Base-by-base conservation (phyloP, 2,888 invertebrate genomes). In the Pristionchus mayeri region DNA sequence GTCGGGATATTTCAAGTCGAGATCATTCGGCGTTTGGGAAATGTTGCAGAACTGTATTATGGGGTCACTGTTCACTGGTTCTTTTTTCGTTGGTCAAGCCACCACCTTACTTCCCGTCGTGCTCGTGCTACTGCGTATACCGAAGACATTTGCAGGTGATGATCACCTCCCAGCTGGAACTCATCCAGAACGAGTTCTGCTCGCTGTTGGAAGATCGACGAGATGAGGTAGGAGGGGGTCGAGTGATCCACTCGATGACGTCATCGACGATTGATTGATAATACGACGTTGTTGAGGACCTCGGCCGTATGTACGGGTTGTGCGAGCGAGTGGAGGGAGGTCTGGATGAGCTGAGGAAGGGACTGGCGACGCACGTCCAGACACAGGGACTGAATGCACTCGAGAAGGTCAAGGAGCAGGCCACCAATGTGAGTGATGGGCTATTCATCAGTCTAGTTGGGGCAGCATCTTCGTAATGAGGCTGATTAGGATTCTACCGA, bases 141-240 rank as follows among this genome's bases (percentile, higher is more conserved):
- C 7, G 71, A 0, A 13, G 0, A 1, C 27, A 0, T 3, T 63
- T 86, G 27, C 60, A 87, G 86, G 98, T 98, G 57, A 95, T 99
- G 82, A 99, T 99, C 88, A 96, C 97, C 94, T 97, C 97, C 93
- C 98, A 98, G 93, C 94, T 99, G 90, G 98, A 98, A 93, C 96
- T 97, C 92, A 97, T 98, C 94, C 97, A 98, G 93, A 95, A 96
- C 0, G 98, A 98, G 94, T 93, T 93, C 87, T 94, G 94, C 90
- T 96, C 96, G 94, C 95, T 99, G 4, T 94, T 99, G 24, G 96
- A 97, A 93, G 95, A 96, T 76, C 97, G 98, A 93, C 97, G 98
- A 94, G 96, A 98, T 94, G 95, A 95, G 18, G 94, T 94, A 18
- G 21, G n/a, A n/a, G n/a, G n/a, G n/a, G n/a, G n/a, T n/a, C n/a